Conservation (phyloP, 2,888 invertebrate species). For the Ophion obscuratus region DNA sequence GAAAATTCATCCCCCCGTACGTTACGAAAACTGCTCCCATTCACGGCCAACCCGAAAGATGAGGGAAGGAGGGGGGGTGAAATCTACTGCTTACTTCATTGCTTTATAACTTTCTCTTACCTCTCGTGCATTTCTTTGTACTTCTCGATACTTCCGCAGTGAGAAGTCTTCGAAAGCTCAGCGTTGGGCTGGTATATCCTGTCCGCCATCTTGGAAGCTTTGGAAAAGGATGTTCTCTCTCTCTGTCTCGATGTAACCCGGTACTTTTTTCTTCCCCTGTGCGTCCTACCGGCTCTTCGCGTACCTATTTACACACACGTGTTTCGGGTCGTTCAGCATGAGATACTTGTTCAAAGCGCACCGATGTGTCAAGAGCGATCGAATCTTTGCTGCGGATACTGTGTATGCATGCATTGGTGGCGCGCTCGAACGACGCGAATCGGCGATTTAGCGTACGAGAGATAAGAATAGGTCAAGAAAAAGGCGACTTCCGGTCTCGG, state of each 20-base stretch:
- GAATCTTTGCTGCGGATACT: background rate
- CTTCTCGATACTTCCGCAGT: conserved; percentile 89
- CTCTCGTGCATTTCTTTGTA: conserved; percentile 93
- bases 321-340: background rate
- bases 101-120: conserved; percentile 72
- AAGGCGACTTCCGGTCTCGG: background rate
- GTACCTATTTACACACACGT: background rate
- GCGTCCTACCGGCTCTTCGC: too few species aligned
- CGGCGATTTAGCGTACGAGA: background rate
- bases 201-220: conserved; percentile 79
- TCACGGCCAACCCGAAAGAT: background rate
- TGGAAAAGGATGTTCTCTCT: conserved; percentile 6
- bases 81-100: background rate
- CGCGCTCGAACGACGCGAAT: background rate
- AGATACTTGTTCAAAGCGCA: background rate
- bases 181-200: conserved; percentile 86
- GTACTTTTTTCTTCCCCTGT: too few species aligned
- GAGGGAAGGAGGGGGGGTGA: background rate
- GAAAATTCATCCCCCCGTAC: background rate
- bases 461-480: background rate
- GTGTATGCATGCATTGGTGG: too few species aligned
- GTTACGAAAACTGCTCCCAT: background rate
- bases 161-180: conserved; percentile 86
- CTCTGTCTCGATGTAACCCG: background rate
- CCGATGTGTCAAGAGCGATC: background rate